Evolutionary conservation across 2,888 invertebrate species (phyloP).

Genomic region (Diarsia rubi): DNA sequence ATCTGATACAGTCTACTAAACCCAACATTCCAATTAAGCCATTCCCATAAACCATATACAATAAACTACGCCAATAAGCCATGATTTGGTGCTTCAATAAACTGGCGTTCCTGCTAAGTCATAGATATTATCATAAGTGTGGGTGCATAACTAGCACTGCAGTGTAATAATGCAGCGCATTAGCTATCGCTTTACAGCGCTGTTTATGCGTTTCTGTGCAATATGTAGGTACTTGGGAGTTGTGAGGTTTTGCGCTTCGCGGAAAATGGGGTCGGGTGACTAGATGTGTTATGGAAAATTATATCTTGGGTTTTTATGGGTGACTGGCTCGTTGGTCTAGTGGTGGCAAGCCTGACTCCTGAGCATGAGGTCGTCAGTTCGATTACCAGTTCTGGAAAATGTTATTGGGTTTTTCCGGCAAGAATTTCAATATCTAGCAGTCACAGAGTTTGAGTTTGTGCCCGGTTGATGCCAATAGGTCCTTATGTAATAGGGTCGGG

Average conservation of each 20-base stretch:
- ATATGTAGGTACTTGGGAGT: constrained; percentile 4
- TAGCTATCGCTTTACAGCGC: constrained; percentile 58
- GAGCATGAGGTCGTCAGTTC: background rate
- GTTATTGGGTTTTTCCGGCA: background rate
- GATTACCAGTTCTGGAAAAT: background rate
- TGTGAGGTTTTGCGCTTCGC: constrained; percentile 5
- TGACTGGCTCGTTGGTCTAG: background rate
- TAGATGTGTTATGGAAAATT: background rate
- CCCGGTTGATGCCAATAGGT: background rate
- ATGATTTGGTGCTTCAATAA: constrained; percentile 53
- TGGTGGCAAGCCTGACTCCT: background rate
- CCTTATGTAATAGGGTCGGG: background rate
- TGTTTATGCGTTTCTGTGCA: constrained; percentile 53
- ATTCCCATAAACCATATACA: constrained; percentile 30
- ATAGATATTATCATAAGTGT: constrained; percentile 58
- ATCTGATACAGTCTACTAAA: constrained; percentile 3
- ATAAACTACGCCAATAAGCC: constrained; percentile 42
- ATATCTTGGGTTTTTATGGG: background rate
- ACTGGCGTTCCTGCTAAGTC: constrained; percentile 43
- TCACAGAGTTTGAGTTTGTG: background rate
- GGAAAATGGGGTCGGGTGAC: background rate
- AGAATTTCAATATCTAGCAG: background rate
- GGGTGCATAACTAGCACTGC: constrained; percentile 52
- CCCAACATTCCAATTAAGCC: constrained; percentile 25
- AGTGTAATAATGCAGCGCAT: constrained; percentile 59